Evolutionary conservation across 2,888 invertebrate genomes (phyloP).

Genomic region (Cyclophora albipunctata): DNA sequence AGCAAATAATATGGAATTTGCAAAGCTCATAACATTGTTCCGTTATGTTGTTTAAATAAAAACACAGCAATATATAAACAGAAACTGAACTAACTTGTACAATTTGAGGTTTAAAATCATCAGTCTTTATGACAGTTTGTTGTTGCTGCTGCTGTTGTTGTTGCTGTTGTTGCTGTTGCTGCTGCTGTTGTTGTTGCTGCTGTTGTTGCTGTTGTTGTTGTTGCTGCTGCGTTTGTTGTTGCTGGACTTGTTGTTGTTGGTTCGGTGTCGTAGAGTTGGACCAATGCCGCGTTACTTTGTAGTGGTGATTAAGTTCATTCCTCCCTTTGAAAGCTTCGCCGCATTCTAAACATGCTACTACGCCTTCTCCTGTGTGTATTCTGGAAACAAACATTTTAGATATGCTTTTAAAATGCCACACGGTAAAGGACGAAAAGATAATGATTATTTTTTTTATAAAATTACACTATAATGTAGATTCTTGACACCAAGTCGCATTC

Average conservation of each 20-base stretch:
- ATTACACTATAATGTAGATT: too few relatives aligned
- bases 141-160: slow-evolving; percentile 37
- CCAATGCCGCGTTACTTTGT: slow-evolving; percentile 73
- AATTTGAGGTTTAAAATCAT: slow-evolving; percentile 45
- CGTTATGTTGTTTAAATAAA: too few relatives aligned
- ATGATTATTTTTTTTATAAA: too few relatives aligned
- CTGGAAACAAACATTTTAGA: slow-evolving; percentile 38
- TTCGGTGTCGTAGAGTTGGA: slow-evolving; percentile 27
- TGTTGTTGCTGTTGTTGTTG: slow-evolving; percentile 33
- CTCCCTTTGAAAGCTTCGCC: slow-evolving; percentile 85
- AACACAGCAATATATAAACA: too few relatives aligned
- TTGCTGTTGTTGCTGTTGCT: slow-evolving; percentile 57
- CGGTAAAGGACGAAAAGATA: too few relatives aligned
- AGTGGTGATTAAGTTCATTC: slow-evolving; percentile 81
- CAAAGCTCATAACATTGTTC: too few relatives aligned
- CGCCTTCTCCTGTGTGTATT: slow-evolving; percentile 84
- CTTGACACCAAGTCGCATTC: too few relatives aligned
- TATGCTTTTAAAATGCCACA: not conserved
- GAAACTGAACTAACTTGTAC: slow-evolving; percentile 43
- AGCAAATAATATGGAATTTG: too few relatives aligned
- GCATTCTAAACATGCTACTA: slow-evolving; percentile 83
- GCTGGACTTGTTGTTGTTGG: slow-evolving; percentile 34
- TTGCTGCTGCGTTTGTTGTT: slow-evolving; percentile 44
- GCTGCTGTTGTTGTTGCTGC: slow-evolving; percentile 35
- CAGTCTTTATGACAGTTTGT: slow-evolving; percentile 44